Base-by-base conservation (phyloP, 2,797 vertebrate species). In the Mionectes olivaceus region DNA sequence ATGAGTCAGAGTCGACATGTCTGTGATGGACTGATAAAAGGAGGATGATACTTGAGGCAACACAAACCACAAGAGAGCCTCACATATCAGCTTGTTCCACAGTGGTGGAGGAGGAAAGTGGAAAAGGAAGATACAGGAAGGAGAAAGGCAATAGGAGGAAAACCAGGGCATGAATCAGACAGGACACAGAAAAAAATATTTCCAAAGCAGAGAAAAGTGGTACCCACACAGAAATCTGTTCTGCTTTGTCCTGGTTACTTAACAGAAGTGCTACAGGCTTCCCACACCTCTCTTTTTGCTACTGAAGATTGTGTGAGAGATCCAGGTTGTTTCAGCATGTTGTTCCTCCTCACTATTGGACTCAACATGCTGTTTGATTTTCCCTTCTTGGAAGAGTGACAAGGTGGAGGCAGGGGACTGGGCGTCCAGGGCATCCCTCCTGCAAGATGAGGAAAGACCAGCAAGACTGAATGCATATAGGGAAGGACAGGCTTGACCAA, bases 1-100 rank as follows among this genome's bases (percentile, higher is more conserved):
- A 25, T 94, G 91, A 93, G 47, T 83, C 93, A 94, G 35, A 91
- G 53, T 50, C 0, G 0, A 93, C 71, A 55, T 49, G 85, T 75
- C 87, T 55, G 39, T 25, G 77, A 91, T 76, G 35, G 70, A 18
- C 69, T 86, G 80, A 96, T 88, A 88, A 88, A 84, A 86, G 32
- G 18, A 73, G 27, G 60, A 71, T 63, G 67, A 91, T 56, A 63
- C 69, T 84, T 84, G 13, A 69, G 52, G 59, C 80, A 90, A 21
- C 44, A 94, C 52, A 87, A 92, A 70, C 27, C 49, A 37, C 16
- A 15, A 74, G 4, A 77, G 13, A 32, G 6, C 3, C 39, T 39
- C 49, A 61, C 1, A 3, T 16, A 23, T 44, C 85, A 63, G 41
- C 37, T n/a, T 56, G 1, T 82, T 67, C 74, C 59, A 83, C 55